Evolutionary conservation across 2,888 invertebrate species (phyloP).

Genomic region (Magallana nippona): DNA sequence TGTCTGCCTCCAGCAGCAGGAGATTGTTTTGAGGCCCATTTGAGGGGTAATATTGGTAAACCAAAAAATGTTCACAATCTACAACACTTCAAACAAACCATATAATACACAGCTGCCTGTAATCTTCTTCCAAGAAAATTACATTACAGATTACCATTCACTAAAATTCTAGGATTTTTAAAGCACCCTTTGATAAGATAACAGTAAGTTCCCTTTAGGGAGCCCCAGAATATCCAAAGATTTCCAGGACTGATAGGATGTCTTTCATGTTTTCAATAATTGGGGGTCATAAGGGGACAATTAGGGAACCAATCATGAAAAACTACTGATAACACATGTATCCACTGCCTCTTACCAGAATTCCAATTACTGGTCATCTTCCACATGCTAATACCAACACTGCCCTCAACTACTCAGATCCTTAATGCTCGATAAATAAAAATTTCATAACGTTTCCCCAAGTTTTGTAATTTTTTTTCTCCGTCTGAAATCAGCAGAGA

Average conservation of each 20-base stretch:
- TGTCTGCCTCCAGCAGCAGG: slow-evolving; percentile 38
- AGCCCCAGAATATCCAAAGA: slow-evolving; percentile 30
- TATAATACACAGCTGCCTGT: neutral
- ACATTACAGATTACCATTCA: neutral
- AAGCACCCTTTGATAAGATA: slow-evolving; percentile 7
- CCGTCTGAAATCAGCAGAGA: neutral
- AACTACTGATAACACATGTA: neutral
- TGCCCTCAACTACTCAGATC: neutral
- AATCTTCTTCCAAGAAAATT: neutral
- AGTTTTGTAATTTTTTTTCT: neutral
- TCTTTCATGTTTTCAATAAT: slow-evolving; percentile 47
- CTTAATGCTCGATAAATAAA: neutral
- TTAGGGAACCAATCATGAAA: neutral
- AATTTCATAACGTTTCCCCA: neutral
- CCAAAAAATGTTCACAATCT: neutral
- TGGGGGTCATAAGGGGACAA: slow-evolving; percentile 42
- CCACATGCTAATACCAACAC: neutral
- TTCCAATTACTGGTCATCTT: neutral
- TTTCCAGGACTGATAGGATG: slow-evolving; percentile 44
- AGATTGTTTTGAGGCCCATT: slow-evolving; percentile 38
- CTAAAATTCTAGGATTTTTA: neutral
- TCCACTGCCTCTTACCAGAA: neutral
- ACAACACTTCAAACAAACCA: neutral
- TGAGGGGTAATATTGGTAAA: neutral
- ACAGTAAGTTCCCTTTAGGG: neutral